These are phyloP conservation scores for Pelochelys cantorii DNA, from an alignment of 2,797 vertebrate genomes.

Conservation along the genomic window DNA sequence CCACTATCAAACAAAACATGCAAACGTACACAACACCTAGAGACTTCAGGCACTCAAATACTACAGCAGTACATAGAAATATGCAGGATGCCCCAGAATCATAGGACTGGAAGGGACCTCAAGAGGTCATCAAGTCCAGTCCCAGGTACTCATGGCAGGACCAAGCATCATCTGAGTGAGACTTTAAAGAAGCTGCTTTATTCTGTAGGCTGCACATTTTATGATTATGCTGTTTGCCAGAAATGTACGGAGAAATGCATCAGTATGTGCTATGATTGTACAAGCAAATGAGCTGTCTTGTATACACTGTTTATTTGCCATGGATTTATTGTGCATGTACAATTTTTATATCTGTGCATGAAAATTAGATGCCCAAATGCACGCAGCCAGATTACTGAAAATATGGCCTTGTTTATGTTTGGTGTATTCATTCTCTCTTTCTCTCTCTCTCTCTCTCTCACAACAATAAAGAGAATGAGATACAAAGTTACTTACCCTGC, in stretches of 20 bases:
- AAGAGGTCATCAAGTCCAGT: too few species aligned
- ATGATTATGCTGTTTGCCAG: slow-evolving; percentile 33
- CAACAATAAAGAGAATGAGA: neutral
- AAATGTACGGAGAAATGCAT: slow-evolving; percentile 51
- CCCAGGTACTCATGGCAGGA: too few species aligned
- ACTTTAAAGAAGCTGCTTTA: slow-evolving; percentile 21
- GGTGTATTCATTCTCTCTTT: too few species aligned
- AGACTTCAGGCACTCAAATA: neutral
- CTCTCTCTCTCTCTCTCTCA: neutral
- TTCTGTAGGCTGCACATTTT: slow-evolving; percentile 2
- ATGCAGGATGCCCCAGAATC: neutral
- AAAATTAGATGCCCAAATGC: neutral
- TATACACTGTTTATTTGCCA: neutral
- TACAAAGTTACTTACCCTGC: slow-evolving; percentile 84
- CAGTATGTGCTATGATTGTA: slow-evolving; percentile 41
- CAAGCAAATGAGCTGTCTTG: slow-evolving; percentile 28
- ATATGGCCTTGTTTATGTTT: accelerated
- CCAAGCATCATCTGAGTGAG: neutral
- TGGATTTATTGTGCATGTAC: neutral
- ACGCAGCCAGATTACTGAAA: neutral
- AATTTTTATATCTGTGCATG: accelerated
- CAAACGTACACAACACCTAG: slow-evolving; percentile 37
- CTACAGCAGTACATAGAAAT: neutral
- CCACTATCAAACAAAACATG: slow-evolving; percentile 40
- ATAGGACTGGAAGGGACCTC: too few species aligned